Base-by-base conservation (phyloP, 1,140 invertebrate genomes). In the Bombus fervidus region DNA sequence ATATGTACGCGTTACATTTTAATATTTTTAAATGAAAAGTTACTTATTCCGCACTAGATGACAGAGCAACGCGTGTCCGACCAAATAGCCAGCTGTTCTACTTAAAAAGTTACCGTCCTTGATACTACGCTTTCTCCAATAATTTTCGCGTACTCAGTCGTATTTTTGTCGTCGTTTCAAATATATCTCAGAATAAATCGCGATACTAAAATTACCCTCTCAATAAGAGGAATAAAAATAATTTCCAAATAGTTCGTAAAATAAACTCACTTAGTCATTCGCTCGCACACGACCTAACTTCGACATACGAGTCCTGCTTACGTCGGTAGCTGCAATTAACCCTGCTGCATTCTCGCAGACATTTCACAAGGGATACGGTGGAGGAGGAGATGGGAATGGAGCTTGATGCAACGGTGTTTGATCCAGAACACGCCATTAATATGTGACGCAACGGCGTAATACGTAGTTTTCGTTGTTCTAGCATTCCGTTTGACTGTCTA, bases 271-370 rank as follows among this genome's bases (percentile, higher is more conserved):
- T 18, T 66, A 13, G 15, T 34, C 6, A 9, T 34, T 34, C 31
- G 22, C 6, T 66, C 64, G 31, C 83, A 75, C 78, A 69, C 62
- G 59, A 85, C 59, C 64, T 66, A 78, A 43, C 71, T 79, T 37
- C 25, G 83, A 80, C 37, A 66, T n/a, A 86, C 68, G 53, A 57
- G 34, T 81, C 74, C 68, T 77, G 47, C 62, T 39, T 81, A 74
- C 73, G 37, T 68, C 53, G 47, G 43, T 88, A 59, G 75, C 84
- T 88, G 84, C 84, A 89, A 89, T 89, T 89, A 89, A 89, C 79
- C 80, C 66, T 43, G 80, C 47, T 22, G 47, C 69, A 79, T 83
- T 62, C 62, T 86, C 68, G 62, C 71, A 66, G 59, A 62, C 81
- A 68, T 88, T 88, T 77, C 81, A 87, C 31, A 43, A 25, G 39